Percentiles rank a stretch among this genome's conserved stretches.
These are phyloP conservation scores for Limnephilus rhombicus DNA, from an alignment of 2,888 invertebrate genomes.

Conservation along the genomic window DNA sequence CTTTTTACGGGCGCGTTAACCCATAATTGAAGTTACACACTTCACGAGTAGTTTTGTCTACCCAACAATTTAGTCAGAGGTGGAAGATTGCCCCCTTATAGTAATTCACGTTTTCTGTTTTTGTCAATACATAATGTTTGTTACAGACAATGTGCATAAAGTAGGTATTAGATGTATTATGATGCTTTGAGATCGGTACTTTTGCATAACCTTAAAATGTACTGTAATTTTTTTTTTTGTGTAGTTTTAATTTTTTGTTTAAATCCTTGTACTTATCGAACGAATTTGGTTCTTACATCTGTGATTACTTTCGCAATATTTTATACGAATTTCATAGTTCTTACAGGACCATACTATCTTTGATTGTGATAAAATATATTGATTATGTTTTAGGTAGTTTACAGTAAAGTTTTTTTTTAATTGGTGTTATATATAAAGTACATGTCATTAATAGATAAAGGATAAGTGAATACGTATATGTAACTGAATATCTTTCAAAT, in stretches of 20 bases:
- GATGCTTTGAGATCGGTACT: background rate
- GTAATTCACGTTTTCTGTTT: background rate
- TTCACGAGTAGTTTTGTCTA: no score
- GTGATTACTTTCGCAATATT: background rate
- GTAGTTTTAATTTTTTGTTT: background rate
- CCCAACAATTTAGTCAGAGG: no score
- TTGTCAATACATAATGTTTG: background rate
- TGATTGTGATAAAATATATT: background rate
- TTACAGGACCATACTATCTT: background rate
- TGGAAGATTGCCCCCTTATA: no score
- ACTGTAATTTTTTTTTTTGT: background rate
- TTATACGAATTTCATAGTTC: background rate
- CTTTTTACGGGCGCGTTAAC: no score
- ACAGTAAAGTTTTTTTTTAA: background rate
- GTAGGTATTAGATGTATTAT: background rate
- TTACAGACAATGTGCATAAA: background rate
- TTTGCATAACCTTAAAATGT: background rate
- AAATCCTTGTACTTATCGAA: background rate
- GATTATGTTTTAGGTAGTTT: background rate
- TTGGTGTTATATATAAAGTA: background rate
- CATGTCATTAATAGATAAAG: background rate
- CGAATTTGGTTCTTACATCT: background rate
- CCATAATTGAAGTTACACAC: no score
- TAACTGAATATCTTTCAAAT: background rate
- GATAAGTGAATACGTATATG: background rate